Conservation (phyloP, 2,888 invertebrate genomes). For the Philopedon plagiatum region DNA sequence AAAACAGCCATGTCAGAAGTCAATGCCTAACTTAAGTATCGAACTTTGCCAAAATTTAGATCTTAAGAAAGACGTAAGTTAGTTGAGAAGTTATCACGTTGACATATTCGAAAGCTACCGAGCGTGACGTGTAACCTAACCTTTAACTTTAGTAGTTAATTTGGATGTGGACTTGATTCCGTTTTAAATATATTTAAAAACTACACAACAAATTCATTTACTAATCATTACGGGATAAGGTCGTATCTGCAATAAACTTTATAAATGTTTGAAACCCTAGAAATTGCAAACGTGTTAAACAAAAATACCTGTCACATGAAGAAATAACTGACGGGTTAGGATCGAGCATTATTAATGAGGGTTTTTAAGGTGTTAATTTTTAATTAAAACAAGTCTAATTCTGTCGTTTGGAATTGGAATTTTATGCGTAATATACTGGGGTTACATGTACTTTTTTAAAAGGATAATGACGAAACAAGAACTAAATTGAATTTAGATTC, state of each 20-base stretch:
- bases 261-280: not conserved
- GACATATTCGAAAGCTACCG: too few relatives aligned
- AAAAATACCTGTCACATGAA: constrained; percentile 6
- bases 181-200: too few relatives aligned
- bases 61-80: not conserved
- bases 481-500: not conserved
- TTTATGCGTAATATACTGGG: not conserved
- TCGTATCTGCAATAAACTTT: not conserved
- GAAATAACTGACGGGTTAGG: constrained; percentile 13
- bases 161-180: too few relatives aligned
- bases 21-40: not conserved
- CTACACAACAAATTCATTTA: too few relatives aligned
- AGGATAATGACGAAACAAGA: not conserved
- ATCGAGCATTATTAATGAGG: not conserved
- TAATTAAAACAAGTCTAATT: constrained; percentile 14
- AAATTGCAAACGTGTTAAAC: constrained; percentile 9
- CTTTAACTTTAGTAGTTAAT: too few relatives aligned
- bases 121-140: too few relatives aligned
- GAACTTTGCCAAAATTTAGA: not conserved
- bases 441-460: not conserved
- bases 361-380: constrained; percentile 14
- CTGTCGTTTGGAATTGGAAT: not conserved
- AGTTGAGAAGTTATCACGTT: too few relatives aligned
- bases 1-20: constrained; percentile 1
- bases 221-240: not conserved